A percentile compares a stretch with the other conserved stretches of the same genome.
These are phyloP conservation scores for Stegana nigrithorax DNA, from an alignment of 2,888 invertebrate genomes.

Conservation along the genomic window DNA sequence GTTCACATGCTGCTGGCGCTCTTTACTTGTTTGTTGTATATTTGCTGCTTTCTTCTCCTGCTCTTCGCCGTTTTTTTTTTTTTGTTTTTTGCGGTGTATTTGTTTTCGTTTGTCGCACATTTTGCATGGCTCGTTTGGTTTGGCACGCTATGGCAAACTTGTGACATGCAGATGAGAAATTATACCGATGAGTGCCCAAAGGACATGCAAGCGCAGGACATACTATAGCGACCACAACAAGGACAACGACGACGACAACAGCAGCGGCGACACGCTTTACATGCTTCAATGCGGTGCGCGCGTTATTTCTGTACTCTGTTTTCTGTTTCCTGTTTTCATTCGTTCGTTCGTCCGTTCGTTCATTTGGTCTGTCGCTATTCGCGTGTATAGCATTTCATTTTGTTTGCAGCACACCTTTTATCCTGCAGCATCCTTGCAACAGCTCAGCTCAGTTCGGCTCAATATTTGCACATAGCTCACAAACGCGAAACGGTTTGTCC, in stretches of 20 bases:
- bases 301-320: slow-evolving; percentile 12
- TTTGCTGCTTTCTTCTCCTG: no score
- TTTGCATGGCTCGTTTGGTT: no score
- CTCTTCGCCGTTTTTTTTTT: no score
- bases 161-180: slow-evolving; percentile 62
- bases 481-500: no score
- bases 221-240: no score
- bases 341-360: neutral
- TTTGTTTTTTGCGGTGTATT: no score
- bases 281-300: slow-evolving; percentile 42
- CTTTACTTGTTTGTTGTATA: no score
- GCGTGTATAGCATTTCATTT: neutral
- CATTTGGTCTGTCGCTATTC: no score
- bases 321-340: neutral
- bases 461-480: no score
- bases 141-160: no score
- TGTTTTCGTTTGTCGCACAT: neutral
- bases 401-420: slow-evolving; percentile 7
- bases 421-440: no score
- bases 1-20: no score
- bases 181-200: slow-evolving; percentile 58
- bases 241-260: slow-evolving; percentile 35
- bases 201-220: slow-evolving; percentile 33
- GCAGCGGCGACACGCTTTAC: slow-evolving; percentile 55
- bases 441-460: neutral